Base-by-base conservation (phyloP, 2,797 vertebrate species). In the Fratercula arctica region DNA sequence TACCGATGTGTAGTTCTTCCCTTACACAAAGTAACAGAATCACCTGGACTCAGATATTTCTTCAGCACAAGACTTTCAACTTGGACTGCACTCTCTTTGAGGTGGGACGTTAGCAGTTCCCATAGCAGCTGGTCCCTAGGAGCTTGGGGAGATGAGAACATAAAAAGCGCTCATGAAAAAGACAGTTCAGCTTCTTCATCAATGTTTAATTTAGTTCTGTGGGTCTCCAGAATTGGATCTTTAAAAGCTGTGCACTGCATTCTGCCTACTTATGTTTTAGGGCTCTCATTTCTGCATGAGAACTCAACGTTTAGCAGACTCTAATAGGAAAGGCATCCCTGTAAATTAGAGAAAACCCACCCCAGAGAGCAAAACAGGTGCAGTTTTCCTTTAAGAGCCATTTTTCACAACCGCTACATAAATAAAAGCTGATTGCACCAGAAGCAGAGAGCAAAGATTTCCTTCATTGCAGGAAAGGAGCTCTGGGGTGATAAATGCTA, bases 361-460 rank as follows among this genome's bases (percentile, higher is more conserved):
- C 87, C 93, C 48, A 60, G 80, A 89, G 86, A 93, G 77, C 69
- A 87, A 86, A 96, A 28, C 77, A 88, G 85, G 89, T 91, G 89
- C 87, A 54, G 78, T 93, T 96, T 93, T 92, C 88, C 95, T 95
- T 97, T 96, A 95, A 96, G 93, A 95, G 80, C 53, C 57, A 11
- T 85, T 95, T 94, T 92, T 76, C 54, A 80, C 75, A 89, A 76
- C 33, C 13, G 13, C 85, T 79, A 94, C 95, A 96, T 97, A 97
- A 96, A 97, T 97, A 97, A 97, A 96, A 97, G 93, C 89, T 87
- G 93, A 96, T 96, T 96, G 90, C 90, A 74, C 72, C 69, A 93
- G 89, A 82, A 95, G 76, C 75, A 67, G 75, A 73, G 88, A 96
- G 94, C 72, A 56, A 76, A 94, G 85, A 90, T 95, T 95, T 78